Evolutionary conservation across 2,888 invertebrate genomes (phyloP), one percentile per base, ranked within the genome.

Genomic region (Meta bourneti): DNA sequence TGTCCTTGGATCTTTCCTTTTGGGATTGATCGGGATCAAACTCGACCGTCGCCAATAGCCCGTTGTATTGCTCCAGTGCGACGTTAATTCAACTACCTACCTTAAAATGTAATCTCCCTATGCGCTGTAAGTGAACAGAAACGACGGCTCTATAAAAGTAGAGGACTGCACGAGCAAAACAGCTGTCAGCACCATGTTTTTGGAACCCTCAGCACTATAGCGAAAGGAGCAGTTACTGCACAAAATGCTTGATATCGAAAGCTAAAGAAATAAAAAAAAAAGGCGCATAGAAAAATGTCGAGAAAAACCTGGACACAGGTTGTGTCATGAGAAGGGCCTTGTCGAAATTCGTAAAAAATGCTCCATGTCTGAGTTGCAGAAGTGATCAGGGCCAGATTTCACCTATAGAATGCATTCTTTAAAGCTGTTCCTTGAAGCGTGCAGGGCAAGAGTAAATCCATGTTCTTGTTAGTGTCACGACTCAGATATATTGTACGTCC

Each of bases 391-490:
- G 48, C 49, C 72, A 77, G 82, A 83, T 78, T 82, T 83, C 87
- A 91, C 81, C 90, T 90, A 69, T 81, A 85, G 86, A 74, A 86
- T 80, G 74, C 82, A 79, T 87, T 77, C 91, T 87, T 83, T 91
- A 91, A 91, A 87, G 82, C 81, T 71, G 77, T 71, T 81, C 81
- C 9, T 75, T 78, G 70, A 49, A 75, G 91, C 91, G 91, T 87
- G 82, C 78, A 72, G 5, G 82, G 82, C 82, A 87, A 91, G 72
- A 91, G 91, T 91, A 91, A 91, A 87, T 79, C 87, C 91, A 87
- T 91, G 87, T 87, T 87, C 91, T 87, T 91, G 87, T 91, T 91
- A 91, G 87, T 78, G 91, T 91, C 91, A 82, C 83, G 87, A 81
- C 82, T 87, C 78, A 83, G 81, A 91, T 91, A 87, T 81, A 91